phyloP scores from a whole-genome alignment of 2,797 vertebrate species.

The Spinus olivaceus region DNA sequence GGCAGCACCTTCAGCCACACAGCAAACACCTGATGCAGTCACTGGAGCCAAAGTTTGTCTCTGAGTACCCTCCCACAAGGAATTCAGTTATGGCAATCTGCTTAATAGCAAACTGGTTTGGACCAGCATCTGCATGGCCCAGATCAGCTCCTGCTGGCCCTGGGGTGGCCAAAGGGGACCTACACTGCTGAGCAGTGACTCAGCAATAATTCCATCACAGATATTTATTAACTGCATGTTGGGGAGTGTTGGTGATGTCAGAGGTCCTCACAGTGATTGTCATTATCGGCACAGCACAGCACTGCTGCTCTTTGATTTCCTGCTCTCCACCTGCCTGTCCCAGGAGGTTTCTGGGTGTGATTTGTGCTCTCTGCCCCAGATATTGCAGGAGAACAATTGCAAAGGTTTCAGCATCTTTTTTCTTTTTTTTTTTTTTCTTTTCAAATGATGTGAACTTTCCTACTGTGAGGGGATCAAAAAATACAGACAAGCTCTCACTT shows the following conservation, averaged over 20 bases:
- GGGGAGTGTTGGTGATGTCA: not conserved
- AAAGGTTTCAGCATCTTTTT: not conserved
- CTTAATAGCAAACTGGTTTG: not conserved
- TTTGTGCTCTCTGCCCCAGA: constrained; percentile 9
- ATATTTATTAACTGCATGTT: not conserved
- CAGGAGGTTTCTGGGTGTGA: not conserved
- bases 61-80: not conserved
- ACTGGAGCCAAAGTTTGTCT: not conserved
- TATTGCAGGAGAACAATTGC: not conserved
- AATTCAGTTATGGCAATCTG: not conserved
- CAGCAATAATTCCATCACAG: not conserved
- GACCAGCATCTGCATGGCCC: not conserved
- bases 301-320: not conserved
- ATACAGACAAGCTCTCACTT: not conserved
- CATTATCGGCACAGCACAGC: not conserved
- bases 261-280: not conserved
- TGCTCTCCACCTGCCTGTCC: constrained; percentile 7
- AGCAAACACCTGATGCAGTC: not conserved
- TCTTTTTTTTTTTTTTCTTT: not conserved
- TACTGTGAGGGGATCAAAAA: not conserved
- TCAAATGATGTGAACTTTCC: not conserved
- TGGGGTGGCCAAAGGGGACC: not conserved
- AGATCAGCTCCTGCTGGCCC: not conserved
- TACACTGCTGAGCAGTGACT: not conserved
- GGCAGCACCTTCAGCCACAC: not conserved